Percentiles rank a stretch among this genome's conserved stretches.
These are phyloP conservation scores for Forbesichthys papilliferus DNA, from an alignment of 2,113 vertebrate genomes.

Conservation along the genomic window DNA sequence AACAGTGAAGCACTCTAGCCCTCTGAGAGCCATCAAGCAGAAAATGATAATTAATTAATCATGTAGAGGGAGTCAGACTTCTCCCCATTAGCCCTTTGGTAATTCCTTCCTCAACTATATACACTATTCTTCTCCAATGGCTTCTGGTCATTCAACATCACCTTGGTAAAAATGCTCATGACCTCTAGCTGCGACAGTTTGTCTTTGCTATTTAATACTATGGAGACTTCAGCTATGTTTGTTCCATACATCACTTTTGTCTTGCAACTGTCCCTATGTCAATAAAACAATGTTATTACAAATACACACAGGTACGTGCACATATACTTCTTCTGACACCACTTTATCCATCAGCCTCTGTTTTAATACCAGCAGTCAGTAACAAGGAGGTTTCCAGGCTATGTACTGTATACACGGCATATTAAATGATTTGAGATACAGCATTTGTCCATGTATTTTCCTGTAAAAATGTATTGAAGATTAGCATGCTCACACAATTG, in stretches of 20 bases:
- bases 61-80: slow-evolving; percentile 65
- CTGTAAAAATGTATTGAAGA: too few species aligned
- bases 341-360: too few species aligned
- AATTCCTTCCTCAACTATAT: slow-evolving; percentile 63
- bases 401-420: too few species aligned
- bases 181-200: slow-evolving; percentile 31
- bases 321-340: too few species aligned
- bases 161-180: slow-evolving; percentile 40
- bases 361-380: too few species aligned
- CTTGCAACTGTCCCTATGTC: slow-evolving; percentile 8
- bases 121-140: slow-evolving; percentile 48
- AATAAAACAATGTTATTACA: not conserved
- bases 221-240: slow-evolving; percentile 12
- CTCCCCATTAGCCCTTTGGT: slow-evolving; percentile 70
- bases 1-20: slow-evolving; percentile 54
- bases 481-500: too few species aligned
- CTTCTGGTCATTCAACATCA: slow-evolving; percentile 38
- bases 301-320: not conserved
- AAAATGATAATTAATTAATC: slow-evolving; percentile 80
- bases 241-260: slow-evolving; percentile 5
- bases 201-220: slow-evolving; percentile 18
- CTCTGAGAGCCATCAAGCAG: slow-evolving; percentile 74
- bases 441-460: slow-evolving; percentile 15
- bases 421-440: too few species aligned
- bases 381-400: too few species aligned